Evolutionary conservation across 2,888 invertebrate species (phyloP), one percentile per base, ranked within the genome.

Genomic region (Lepetodrilus schrolli): DNA sequence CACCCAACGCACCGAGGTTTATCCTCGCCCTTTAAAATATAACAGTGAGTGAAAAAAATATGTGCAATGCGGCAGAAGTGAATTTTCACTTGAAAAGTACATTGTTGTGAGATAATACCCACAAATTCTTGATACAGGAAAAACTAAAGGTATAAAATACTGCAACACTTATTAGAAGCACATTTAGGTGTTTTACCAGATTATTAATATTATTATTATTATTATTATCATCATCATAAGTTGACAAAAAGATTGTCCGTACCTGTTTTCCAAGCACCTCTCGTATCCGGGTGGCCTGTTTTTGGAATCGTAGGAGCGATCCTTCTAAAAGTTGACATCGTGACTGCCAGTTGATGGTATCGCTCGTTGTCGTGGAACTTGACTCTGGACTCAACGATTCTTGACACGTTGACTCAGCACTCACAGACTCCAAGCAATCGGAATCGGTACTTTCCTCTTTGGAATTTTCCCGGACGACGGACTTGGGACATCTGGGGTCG

Each of bases 221-320:
- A n/a, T n/a, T n/a, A n/a, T n/a, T n/a, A n/a, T n/a, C n/a, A n/a
- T n/a, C n/a, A n/a, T n/a, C n/a, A n/a, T n/a, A n/a, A n/a, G n/a
- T n/a, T n/a, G n/a, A n/a, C n/a, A 23, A 51, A 51, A 17, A 51
- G 3, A 51, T 23, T n/a, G 21, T 5, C 17, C 30, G 91, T 89
- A 96, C 96, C 95, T 96, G 96, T 92, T 96, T 96, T 89, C 96
- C 92, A 75, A 97, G 93, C 94, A 96, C 95, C 87, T 96, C 95
- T 66, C 96, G 93, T 71, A 96, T 95, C 86, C 95, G 93, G 76
- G 95, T 95, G 1, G 96, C 96, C 91, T 96, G 96, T 84, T 95
- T 94, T 85, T 95, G 93, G 88, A 95, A 96, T 80, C 96, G 92
- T 88, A 96, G 96, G 83, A 96, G 91, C 89, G 96, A 96, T 86